Base-by-base conservation (phyloP, 2,797 vertebrate species). In the Huso huso region DNA sequence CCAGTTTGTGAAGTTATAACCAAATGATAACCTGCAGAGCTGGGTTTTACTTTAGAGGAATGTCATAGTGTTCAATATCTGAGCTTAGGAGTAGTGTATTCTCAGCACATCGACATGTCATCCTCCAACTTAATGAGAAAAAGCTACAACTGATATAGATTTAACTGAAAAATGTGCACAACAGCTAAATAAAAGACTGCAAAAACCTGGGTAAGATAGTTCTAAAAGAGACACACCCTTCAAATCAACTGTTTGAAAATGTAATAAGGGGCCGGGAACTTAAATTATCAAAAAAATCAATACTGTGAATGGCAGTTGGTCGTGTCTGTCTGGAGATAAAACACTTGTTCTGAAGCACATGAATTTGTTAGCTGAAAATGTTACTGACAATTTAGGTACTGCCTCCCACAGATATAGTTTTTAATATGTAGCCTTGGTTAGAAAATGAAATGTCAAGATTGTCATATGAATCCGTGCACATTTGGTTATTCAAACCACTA, bases 331-430 rank as follows among this genome's bases (percentile, higher is more conserved):
- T 18, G 18, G 37, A 62, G 61, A 62, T 62, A 37, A 62, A 62
- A 62, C 37, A 12, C 61, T 37, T 62, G 4, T 62, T 62, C 18
- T 62, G 18, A 62, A 37, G 13, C 61, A 23, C 18, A 18, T 62
- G 59, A 12, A 61, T 62, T 18, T 62, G 61, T 62, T 62, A 18
- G 48, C 7, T 37, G 18, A 18, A 62, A 62, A 37, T 62, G 48
- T 62, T 62, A 62, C 61, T 62, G 18, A 62, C 61, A 62, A 62
- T 62, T 62, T 62, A 23, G n/a, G 18, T 62, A 62, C 61, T 37
- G 61, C 48, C 11, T 62, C 18, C 61, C 18, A 37, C 61, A 62
- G 61, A 62, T 62, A 37, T 62, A 37, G 10, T 37, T 23, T 62
- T 62, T 62, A 62, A 62, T 62, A 62, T 23, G 61, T 62, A 62